Percentiles rank a stretch among this genome's conserved stretches.
These are phyloP conservation scores for Pseudorasbora parva DNA, from an alignment of 2,113 vertebrate genomes.

Conservation along the genomic window DNA sequence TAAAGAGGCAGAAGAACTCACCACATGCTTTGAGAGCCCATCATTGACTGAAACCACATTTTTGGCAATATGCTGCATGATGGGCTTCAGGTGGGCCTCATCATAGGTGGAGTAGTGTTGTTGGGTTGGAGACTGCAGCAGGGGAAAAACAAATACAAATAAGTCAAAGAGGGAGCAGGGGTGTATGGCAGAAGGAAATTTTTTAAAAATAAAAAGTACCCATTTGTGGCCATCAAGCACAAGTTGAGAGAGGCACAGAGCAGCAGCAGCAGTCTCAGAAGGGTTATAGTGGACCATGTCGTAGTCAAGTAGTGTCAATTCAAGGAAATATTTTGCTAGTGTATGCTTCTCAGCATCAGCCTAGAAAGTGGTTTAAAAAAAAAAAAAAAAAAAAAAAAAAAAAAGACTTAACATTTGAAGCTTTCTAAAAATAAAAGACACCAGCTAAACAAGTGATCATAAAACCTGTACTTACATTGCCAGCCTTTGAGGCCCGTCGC, in stretches of 20 bases:
- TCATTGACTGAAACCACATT: constrained; percentile 84
- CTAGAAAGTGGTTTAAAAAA: constrained; percentile 65
- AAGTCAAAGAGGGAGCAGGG: no score
- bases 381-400: no score
- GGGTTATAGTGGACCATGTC: constrained; percentile 90
- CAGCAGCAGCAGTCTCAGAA: constrained; percentile 88
- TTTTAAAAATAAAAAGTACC: constrained; percentile 74
- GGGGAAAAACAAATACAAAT: neutral
- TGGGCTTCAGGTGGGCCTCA: constrained; percentile 75
- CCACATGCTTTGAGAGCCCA: constrained; percentile 82
- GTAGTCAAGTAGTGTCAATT: constrained; percentile 91
- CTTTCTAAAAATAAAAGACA: neutral
- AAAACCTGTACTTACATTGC: constrained; percentile 73
- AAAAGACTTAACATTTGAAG: neutral
- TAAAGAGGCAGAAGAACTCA: constrained; percentile 71
- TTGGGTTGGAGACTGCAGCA: constrained; percentile 79
- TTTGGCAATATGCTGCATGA: constrained; percentile 91
- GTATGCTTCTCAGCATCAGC: constrained; percentile 86
- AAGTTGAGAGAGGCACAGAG: constrained; percentile 86
- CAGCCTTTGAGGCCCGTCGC: constrained; percentile 90
- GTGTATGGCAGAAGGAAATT: no score
- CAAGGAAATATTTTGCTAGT: constrained; percentile 93
- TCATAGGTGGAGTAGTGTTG: constrained; percentile 85
- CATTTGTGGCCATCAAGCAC: constrained; percentile 81
- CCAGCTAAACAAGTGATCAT: neutral